Conservation (phyloP, 2,113 vertebrate genomes). For the Opisthocomus hoazin region DNA sequence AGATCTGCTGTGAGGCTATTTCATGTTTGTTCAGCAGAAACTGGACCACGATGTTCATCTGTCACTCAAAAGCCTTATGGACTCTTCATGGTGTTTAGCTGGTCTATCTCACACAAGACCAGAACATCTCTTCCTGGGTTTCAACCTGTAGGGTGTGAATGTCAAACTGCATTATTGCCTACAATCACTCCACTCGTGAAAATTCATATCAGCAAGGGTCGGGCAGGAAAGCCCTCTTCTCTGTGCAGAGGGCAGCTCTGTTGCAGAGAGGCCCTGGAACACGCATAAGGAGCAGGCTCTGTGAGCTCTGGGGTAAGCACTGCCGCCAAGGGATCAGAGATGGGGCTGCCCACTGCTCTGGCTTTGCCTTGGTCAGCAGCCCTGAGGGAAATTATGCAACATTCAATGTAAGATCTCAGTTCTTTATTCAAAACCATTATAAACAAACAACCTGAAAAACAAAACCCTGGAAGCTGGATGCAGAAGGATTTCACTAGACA, state of each 20-base stretch:
- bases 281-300: accelerated
- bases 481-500: neutral
- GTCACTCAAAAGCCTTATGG: neutral
- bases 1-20: neutral
- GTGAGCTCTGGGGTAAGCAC: neutral
- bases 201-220: neutral
- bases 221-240: neutral
- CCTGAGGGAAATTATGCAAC: neutral
- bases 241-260: neutral
- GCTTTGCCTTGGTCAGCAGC: neutral
- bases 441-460: neutral
- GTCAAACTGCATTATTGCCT: neutral
- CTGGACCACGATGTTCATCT: neutral
- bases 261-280: neutral
- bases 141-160: neutral
- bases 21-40: neutral
- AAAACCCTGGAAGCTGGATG: neutral
- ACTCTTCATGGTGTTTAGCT: neutral
- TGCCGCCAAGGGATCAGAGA: neutral
- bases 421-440: neutral
- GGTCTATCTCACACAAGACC: neutral
- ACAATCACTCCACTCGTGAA: accelerated
- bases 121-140: neutral
- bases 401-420: neutral
- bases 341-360: neutral